These are phyloP conservation scores for Mythimna loreyi DNA, from an alignment of 2,888 invertebrate genomes.

Conservation along the genomic window DNA sequence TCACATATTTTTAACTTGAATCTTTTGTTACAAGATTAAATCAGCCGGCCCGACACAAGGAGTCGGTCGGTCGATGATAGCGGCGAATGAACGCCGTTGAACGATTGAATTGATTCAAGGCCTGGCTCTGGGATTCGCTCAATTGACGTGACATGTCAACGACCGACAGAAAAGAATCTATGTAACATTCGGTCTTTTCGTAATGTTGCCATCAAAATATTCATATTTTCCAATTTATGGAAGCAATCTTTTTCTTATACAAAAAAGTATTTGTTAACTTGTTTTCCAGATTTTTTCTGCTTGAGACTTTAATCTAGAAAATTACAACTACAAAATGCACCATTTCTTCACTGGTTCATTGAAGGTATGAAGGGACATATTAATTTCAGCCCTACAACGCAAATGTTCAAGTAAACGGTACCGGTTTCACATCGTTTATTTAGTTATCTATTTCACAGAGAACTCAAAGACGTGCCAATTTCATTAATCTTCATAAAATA, in stretches of 20 bases:
- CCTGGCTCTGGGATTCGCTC: constrained; percentile 12
- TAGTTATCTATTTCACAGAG: too few relatives aligned
- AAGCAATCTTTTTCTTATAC: neutral
- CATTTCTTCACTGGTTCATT: neutral
- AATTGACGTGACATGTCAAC: constrained; percentile 28
- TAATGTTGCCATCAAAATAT: constrained; percentile 32
- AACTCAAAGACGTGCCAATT: too few relatives aligned
- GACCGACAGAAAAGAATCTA: constrained; percentile 9
- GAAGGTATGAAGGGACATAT: too few relatives aligned
- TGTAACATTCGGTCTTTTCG: constrained; percentile 36
- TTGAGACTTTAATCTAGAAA: neutral
- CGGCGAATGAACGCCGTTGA: constrained; percentile 28
- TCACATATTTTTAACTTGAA: constrained; percentile 70
- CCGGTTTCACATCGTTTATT: too few relatives aligned
- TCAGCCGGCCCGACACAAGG: constrained; percentile 23
- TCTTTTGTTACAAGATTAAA: constrained; percentile 38
- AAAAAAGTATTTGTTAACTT: neutral
- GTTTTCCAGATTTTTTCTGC: neutral
- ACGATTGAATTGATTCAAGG: constrained; percentile 22
- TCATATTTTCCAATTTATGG: neutral
- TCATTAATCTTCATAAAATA: too few relatives aligned
- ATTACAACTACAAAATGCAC: too few relatives aligned
- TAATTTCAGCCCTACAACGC: too few relatives aligned
- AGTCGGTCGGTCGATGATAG: constrained; percentile 45
- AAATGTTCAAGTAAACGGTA: too few relatives aligned